Conservation (phyloP, 1,140 invertebrate species). For the Ceratosolen fusciceps region DNA sequence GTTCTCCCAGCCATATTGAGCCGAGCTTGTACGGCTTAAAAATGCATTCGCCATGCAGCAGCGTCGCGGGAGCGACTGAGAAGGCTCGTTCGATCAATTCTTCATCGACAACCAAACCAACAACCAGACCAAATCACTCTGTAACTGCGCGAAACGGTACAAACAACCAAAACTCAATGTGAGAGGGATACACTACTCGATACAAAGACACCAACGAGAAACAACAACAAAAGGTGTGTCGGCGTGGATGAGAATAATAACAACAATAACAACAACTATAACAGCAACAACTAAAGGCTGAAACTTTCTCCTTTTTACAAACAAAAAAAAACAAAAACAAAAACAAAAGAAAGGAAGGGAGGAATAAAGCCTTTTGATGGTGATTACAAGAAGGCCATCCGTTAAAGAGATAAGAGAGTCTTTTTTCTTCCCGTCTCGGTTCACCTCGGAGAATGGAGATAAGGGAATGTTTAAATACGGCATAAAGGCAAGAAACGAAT, state of each 20-base stretch:
- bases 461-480: neutral
- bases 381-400: constrained; percentile 6
- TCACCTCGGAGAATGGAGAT: constrained; percentile 9
- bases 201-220: constrained; percentile 48
- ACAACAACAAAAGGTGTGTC: constrained; percentile 45
- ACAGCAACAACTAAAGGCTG: constrained; percentile 35
- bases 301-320: constrained; percentile 41
- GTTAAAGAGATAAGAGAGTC: constrained; percentile 6
- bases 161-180: constrained; percentile 61
- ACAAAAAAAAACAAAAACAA: no score
- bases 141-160: constrained; percentile 68
- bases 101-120: constrained; percentile 67
- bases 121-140: constrained; percentile 60
- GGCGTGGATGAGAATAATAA: constrained; percentile 46
- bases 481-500: constrained; percentile 13
- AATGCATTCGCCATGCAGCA: constrained; percentile 70
- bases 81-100: constrained; percentile 70
- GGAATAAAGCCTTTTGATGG: neutral
- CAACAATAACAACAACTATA: constrained; percentile 24
- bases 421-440: constrained; percentile 21
- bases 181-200: constrained; percentile 54
- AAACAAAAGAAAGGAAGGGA: no score
- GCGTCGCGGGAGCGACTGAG: constrained; percentile 70
- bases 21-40: constrained; percentile 65
- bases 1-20: constrained; percentile 76